Base-by-base conservation (phyloP, 2,113 vertebrate genomes). In the Pelusios castaneus region DNA sequence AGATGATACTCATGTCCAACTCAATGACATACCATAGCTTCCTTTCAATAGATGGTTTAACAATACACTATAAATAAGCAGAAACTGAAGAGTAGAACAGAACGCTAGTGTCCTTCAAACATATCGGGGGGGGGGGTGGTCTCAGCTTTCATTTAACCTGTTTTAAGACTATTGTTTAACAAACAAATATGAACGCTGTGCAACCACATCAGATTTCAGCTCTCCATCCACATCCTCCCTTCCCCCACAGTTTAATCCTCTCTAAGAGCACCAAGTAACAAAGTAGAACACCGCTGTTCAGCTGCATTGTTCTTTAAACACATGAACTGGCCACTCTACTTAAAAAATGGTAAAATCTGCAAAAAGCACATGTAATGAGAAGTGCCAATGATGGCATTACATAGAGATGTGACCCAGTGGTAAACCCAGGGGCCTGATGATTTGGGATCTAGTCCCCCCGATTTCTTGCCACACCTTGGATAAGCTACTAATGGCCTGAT, bases 1-100 rank as follows among this genome's bases (percentile, higher is more conserved):
- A n/a, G 38, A 75, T 75, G 70, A 22, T 24, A 43, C 38, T 12
- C 24, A 21, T 75, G 24, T 41, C 21, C 38, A 75, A 25, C 38
- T 43, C 38, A 43, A 75, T 25, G 38, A 43, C 21, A 43, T 10
- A 43, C 24, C 38, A 67, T 92, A 89, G 94, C 31, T 97, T 29
- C 77, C 85, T 88, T 92, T 79, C 96, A 97, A 95, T 92, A 92
- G 92, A 78, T 84, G 87, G 89, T 90, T 95, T 94, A 82, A 92
- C 92, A 82, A 80, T 80, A 96, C 84, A 85, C 92, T 73, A 56
- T 91, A 95, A 92, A 94, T 43, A 75, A 75, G 38, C 80, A 87
- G 95, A 94, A 93, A 91, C 86, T 89, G 91, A 38, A 90, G 83
- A 51, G 38, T 80, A 14, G 24, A 75, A 87, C 63, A 87, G 94